phyloP scores from a whole-genome alignment of 2,113 vertebrate species.

The Daphoenositta chrysoptera region DNA sequence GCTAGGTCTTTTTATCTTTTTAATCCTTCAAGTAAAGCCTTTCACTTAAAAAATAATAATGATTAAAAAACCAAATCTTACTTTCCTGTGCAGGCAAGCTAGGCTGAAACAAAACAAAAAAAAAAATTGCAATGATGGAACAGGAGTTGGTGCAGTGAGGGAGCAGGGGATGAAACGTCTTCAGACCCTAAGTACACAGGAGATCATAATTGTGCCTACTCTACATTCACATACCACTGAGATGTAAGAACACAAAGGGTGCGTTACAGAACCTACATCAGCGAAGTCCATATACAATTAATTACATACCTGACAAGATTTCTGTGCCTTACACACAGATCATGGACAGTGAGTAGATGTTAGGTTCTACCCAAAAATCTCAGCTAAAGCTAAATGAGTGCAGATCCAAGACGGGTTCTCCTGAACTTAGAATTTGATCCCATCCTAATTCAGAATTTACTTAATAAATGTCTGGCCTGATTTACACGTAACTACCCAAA shows the following conservation, averaged over 20 bases:
- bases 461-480: not conserved
- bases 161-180: not conserved
- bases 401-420: not conserved
- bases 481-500: not conserved
- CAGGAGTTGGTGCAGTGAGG: not conserved
- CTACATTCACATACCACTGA: fast-evolving
- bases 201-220: not conserved
- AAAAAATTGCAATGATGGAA: not conserved
- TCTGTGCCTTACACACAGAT: not conserved
- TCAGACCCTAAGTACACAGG: not conserved
- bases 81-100: not conserved
- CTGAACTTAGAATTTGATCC: not conserved
- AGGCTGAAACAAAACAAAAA: not conserved
- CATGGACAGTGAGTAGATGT: not conserved
- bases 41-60: not conserved
- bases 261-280: not conserved
- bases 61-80: fast-evolving
- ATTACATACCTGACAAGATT: not conserved
- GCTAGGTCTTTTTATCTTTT: not conserved
- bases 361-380: not conserved
- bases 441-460: not conserved
- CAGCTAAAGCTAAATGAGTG: not conserved
- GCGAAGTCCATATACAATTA: not conserved
- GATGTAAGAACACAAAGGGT: not conserved
- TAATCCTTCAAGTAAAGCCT: not conserved